These are phyloP conservation scores for Podarcis lilfordi DNA, from an alignment of 2,797 vertebrate genomes.

Conservation along the genomic window DNA sequence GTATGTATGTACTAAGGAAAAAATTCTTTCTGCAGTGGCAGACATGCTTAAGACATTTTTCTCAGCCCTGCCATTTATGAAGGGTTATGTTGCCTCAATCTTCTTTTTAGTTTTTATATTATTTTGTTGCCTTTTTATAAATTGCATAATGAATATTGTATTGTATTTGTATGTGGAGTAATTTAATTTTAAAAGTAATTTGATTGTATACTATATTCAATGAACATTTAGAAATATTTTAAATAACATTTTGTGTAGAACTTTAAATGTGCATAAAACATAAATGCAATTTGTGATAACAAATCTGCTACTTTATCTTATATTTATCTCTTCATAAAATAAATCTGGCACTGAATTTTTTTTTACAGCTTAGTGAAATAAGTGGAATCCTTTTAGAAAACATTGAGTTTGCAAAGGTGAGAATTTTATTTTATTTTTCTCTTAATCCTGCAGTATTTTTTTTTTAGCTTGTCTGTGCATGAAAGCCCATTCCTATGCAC, in stretches of 20 bases:
- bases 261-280: background rate
- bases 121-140: no score
- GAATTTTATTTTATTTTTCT: conserved; percentile 5
- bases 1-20: no score
- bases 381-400: conserved; percentile 91
- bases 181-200: no score
- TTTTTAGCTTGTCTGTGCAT: background rate
- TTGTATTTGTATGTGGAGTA: no score
- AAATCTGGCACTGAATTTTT: conserved; percentile 5
- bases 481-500: background rate
- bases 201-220: no score
- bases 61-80: no score
- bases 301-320: background rate
- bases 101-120: no score
- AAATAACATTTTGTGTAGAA: background rate
- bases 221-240: no score
- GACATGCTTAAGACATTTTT: no score
- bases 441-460: background rate
- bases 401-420: conserved; percentile 98
- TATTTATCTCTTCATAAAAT: background rate
- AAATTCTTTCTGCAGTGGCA: no score
- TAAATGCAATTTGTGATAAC: background rate
- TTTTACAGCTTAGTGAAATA: conserved; percentile 90
- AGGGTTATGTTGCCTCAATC: no score
- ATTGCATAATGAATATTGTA: no score